A percentile compares a stretch with the other conserved stretches of the same genome.
These are phyloP conservation scores for Stichodactyla helianthus DNA, from an alignment of 64 coral and sea anemone genomes.

Conservation along the genomic window DNA sequence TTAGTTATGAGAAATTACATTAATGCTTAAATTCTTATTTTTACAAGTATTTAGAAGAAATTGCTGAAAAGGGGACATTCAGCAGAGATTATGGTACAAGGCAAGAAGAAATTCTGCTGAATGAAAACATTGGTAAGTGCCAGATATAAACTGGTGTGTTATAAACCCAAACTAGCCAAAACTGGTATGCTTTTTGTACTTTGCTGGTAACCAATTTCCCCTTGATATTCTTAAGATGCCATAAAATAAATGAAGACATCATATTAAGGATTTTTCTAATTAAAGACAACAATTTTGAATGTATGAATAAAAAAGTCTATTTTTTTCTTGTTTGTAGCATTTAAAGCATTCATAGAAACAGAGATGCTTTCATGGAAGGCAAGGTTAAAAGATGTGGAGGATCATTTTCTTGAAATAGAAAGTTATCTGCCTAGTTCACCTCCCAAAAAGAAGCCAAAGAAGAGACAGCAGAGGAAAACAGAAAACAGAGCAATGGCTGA, in stretches of 20 bases:
- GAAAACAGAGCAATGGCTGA: neutral
- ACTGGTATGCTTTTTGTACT: neutral
- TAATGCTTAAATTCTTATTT: neutral
- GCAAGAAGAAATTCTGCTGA: neutral
- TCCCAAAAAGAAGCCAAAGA: neutral
- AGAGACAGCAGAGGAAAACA: neutral
- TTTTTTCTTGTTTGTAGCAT: neutral
- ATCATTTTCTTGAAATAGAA: neutral
- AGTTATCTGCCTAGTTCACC: neutral
- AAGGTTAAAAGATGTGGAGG: neutral
- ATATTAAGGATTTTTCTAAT: neutral
- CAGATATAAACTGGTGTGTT: neutral
- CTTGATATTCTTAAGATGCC: neutral
- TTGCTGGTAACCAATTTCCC: no score
- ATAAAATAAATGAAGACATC: no score
- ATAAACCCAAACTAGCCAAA: no score
- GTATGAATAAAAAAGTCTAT: neutral
- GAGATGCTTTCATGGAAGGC: neutral
- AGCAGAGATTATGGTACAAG: neutral
- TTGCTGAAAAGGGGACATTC: neutral
- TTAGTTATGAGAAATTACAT: neutral
- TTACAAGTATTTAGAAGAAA: conserved; percentile 1
- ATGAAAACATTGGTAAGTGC: neutral
- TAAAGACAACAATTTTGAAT: neutral
- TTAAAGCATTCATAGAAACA: neutral